phyloP scores from a whole-genome alignment of 2,113 vertebrate species.

The Thalassoma bifasciatum region DNA sequence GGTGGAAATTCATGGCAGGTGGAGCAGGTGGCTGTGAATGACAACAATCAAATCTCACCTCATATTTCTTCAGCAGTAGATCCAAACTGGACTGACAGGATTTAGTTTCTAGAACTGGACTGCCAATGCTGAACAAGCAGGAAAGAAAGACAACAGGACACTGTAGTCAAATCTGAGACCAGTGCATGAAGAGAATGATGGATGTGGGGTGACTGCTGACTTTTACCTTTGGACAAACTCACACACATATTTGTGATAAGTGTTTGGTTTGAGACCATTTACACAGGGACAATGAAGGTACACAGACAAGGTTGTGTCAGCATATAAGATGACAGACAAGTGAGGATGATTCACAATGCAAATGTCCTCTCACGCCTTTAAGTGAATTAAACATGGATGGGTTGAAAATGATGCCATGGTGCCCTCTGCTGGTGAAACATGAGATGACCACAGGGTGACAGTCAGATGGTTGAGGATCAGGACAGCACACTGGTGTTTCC shows the following conservation, averaged over 20 bases:
- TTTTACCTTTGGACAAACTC: no score
- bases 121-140: constrained; percentile 71
- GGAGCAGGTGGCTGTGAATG: constrained; percentile 23
- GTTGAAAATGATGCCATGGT: constrained; percentile 22
- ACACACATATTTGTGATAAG: background rate
- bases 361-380: background rate
- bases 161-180: constrained; percentile 24
- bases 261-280: background rate
- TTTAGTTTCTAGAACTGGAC: constrained; percentile 75
- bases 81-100: constrained; percentile 58
- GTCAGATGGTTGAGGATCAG: constrained; percentile 70
- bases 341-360: background rate
- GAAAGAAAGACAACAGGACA: background rate
- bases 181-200: background rate
- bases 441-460: constrained; percentile 50
- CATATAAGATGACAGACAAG: background rate
- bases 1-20: constrained; percentile 3
- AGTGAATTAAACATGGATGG: constrained; percentile 16
- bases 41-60: constrained; percentile 71
- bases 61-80: constrained; percentile 60
- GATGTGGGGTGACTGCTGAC: background rate
- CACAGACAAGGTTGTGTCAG: background rate
- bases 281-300: background rate
- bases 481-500: constrained; percentile 82
- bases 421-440: constrained; percentile 71